Evolutionary conservation across 2,888 invertebrate species (phyloP).

Genomic region (Ectropis crepuscularia): DNA sequence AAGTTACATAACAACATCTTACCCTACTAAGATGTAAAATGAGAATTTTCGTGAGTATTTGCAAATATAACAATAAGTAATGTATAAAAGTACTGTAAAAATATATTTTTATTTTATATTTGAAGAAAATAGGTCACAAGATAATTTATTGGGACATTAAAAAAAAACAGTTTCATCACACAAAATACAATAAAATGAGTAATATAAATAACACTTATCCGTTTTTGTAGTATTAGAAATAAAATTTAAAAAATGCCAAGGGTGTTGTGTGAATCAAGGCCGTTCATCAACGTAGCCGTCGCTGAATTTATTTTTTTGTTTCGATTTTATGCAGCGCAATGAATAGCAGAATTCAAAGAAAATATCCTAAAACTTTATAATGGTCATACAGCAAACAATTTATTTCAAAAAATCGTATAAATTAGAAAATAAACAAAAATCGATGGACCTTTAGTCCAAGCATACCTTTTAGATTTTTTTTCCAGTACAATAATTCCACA

Average conservation of each 20-base stretch:
- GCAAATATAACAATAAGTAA: background rate
- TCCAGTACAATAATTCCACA: conserved; percentile 58
- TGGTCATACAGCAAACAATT: background rate
- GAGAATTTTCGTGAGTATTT: background rate
- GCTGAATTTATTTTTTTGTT: background rate
- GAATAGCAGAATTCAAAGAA: background rate
- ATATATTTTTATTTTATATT: no score
- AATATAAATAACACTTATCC: no score
- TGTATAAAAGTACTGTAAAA: background rate
- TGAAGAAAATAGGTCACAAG: no score
- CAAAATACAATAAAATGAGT: no score
- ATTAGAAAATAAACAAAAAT: conserved; percentile 47
- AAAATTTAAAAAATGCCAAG: background rate
- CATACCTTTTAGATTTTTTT: conserved; percentile 54
- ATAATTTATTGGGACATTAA: no score
- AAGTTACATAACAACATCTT: conserved; percentile 14
- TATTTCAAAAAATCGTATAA: background rate
- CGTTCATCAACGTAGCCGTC: background rate
- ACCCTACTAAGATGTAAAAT: background rate
- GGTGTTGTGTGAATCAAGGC: conserved; percentile 2
- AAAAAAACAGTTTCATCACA: no score
- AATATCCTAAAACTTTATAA: background rate
- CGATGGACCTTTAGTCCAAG: conserved; percentile 43
- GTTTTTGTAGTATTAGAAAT: no score
- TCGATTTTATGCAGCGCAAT: background rate